Base-by-base conservation (phyloP, 2,888 invertebrate genomes). In the Lordiphosa fenestrarum region DNA sequence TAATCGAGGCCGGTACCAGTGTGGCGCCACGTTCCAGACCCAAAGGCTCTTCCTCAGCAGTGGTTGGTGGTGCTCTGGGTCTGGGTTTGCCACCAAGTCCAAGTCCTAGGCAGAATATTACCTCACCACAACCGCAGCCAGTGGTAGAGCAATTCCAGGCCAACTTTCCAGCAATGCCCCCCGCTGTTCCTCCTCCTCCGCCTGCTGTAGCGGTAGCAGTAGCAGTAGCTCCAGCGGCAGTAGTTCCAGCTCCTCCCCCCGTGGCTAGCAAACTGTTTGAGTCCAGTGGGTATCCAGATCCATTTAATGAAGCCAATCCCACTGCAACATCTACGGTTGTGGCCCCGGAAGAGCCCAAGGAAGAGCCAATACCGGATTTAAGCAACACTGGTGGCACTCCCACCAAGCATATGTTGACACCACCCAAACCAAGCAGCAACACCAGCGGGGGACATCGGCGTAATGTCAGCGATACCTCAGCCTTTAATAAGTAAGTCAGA, bases 21-120 rank as follows among this genome's bases (percentile, higher is more conserved):
- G 95, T 96, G 21, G 94, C 94, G 50, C 96, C 96, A 3, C 90
- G 96, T 50, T 95, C 95, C 87, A 91, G 96, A 71, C 96, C 96
- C 7, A 95, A 95, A 87, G 94, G 93, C 33, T 91, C 89, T 6
- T 69, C 88, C 4, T 69, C 87, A 19, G 51, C 87, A 21, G 78
- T 75, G 42, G 80, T 85, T 64, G 89, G 90, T 5, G 89, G 91
- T 73, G 89, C 90, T 47, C 86, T 92, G 48, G 91, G 91, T 6
- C 75, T 92, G 35, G 91, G 91, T 2, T 73, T 92, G 47, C 91
- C 91, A 58, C 91, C 91, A 36, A 91, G 91, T 86, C 92, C 92
- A 19, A 91, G 90, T 51, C 90, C 90, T 15, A 81, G 90, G 25
- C 89, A 88, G 57, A 87, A 86, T 56, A 87, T 89, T 15, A 88